Evolutionary conservation across 2,797 vertebrate genomes (phyloP), one percentile per base, ranked within the genome.

Genomic region (Anas georgica): DNA sequence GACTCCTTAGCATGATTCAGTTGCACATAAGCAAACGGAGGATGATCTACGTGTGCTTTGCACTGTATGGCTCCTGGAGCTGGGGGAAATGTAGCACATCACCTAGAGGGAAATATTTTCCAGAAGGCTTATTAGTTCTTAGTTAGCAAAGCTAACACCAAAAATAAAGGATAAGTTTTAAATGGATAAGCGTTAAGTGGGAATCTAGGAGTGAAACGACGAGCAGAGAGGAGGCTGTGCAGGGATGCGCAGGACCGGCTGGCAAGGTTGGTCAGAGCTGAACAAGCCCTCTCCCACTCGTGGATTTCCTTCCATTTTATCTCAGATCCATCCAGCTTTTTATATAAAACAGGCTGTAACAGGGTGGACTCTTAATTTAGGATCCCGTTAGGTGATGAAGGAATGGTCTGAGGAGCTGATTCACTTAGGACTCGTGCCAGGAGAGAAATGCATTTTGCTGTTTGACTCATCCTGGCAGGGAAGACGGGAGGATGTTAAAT

Each of bases 401-500:
- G 35, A 59, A n/a, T 6, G 64, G 63, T 59, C 78, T 43, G 72
- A 88, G 83, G 83, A 78, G 77, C 81, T 46, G 75, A 94, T 91
- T 94, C 84, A 81, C n/a, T 77, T 45, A 46, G 72, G 76, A 81
- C 33, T 39, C 28, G 50, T 85, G 96, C 94, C 95, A 95, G 52
- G 75, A 87, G 39, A 85, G 70, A 95, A 94, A 88, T 22, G 69
- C 52, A 56, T 86, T 69, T 69, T 92, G 76, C 73, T 17, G 13
- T 62, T 62, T 86, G 83, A 92, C 80, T 94, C 91, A 75, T 90
- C 75, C 87, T 91, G 81, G 85, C 89, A 90, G 90, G 18, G 68
- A 68, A 46, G 39, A 37, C 12, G 35, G 68, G 33, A 80, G 84
- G 89, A 82, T 91, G 83, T 92, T 78, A 69, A 82, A 92, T 86